Conservation (phyloP, 1,140 invertebrate genomes). For the Drosophila parvula region DNA sequence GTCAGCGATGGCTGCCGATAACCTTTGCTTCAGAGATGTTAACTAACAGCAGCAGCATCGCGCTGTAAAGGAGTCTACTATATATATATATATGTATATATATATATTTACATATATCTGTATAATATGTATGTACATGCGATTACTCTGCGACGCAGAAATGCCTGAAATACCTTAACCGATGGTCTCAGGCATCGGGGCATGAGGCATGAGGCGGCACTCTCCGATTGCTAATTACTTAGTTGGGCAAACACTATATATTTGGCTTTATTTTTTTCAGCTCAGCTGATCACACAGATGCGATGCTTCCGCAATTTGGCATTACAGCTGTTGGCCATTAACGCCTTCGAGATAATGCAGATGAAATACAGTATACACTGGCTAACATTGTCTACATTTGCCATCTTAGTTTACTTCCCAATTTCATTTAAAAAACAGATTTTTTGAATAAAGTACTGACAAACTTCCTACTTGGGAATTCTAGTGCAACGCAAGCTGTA, state of each 20-base stretch:
- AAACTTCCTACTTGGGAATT: no score
- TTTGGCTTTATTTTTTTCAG: conserved; percentile 7
- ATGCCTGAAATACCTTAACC: conserved; percentile 17
- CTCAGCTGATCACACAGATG: conserved; percentile 61
- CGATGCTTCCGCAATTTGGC: conserved; percentile 44
- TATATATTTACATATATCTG: not conserved
- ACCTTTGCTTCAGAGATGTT: conserved; percentile 11
- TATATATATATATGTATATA: not conserved
- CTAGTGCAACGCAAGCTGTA: no score
- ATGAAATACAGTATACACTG: not conserved
- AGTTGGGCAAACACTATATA: conserved; percentile 52
- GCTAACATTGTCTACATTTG: not conserved
- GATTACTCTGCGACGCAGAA: conserved; percentile 28
- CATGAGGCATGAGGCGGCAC: not conserved
- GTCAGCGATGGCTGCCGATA: conserved; percentile 32
- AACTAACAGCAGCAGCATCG: conserved; percentile 10
- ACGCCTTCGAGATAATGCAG: conserved; percentile 2
- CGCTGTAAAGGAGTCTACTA: conserved; percentile 10
- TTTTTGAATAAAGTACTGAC: no score
- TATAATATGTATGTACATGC: not conserved
- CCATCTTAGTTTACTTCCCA: no score
- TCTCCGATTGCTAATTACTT: conserved; percentile 59
- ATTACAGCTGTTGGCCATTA: conserved; percentile 26
- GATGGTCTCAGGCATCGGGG: not conserved
- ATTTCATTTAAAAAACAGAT: no score